Percentiles rank a stretch among this genome's conserved stretches.
These are phyloP conservation scores for Amphipoea oculea DNA, from an alignment of 2,888 invertebrate genomes.

Conservation along the genomic window DNA sequence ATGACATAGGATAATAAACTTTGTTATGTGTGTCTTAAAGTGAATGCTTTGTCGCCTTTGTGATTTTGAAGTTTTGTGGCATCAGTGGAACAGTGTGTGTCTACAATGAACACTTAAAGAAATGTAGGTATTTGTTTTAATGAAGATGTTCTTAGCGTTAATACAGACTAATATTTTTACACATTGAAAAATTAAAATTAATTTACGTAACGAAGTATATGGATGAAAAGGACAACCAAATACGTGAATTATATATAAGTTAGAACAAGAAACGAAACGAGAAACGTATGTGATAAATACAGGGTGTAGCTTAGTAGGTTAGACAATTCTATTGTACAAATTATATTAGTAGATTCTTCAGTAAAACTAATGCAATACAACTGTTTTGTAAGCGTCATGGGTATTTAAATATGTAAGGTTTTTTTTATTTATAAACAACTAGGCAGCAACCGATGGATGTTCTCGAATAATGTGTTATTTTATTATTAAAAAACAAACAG, in stretches of 20 bases:
- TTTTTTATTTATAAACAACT: not conserved
- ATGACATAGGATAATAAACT: not conserved
- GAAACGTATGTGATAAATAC: conserved; percentile 57
- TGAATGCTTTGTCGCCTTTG: not conserved
- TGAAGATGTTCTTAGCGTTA: not conserved
- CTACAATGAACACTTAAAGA: not conserved
- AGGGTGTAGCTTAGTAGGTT: conserved; percentile 52
- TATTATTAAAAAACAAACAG: no score
- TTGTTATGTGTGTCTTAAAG: not conserved
- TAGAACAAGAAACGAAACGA: conserved; percentile 2
- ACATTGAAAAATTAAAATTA: not conserved
- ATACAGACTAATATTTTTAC: conserved; percentile 9
- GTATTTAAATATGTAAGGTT: not conserved
- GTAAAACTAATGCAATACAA: conserved; percentile 2
- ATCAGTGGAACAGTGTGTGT: not conserved
- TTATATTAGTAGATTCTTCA: not conserved
- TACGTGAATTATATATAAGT: conserved; percentile 16
- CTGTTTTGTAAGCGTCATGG: not conserved
- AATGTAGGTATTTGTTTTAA: not conserved
- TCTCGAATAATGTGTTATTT: no score
- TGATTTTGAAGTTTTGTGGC: conserved; percentile 10
- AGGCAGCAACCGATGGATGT: no score
- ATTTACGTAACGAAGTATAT: not conserved
- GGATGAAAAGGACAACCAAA: not conserved
- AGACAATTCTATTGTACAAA: conserved; percentile 26